Evolutionary conservation across 1,140 invertebrate genomes (phyloP).

Genomic region (Antheraea pernyi): DNA sequence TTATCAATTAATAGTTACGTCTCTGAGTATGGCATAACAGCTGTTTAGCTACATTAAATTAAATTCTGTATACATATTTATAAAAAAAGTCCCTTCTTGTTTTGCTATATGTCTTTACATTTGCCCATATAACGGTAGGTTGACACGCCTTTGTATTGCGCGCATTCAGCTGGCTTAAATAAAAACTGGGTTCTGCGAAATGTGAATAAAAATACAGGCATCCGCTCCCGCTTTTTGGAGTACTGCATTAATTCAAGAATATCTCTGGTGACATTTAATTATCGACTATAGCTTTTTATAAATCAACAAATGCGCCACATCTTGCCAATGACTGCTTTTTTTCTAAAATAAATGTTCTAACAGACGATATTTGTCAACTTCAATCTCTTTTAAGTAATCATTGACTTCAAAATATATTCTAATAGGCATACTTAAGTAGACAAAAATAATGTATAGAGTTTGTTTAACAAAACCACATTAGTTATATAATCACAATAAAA

Average conservation of each 20-base stretch:
- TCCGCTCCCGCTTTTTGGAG: slow-evolving; percentile 17
- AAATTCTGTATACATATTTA: neutral
- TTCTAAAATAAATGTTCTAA: too few species aligned
- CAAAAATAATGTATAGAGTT: too few species aligned
- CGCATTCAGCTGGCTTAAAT: slow-evolving; percentile 57
- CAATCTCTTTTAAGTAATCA: too few species aligned
- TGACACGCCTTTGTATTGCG: slow-evolving; percentile 61
- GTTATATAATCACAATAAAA: too few species aligned
- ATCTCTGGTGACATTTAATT: neutral
- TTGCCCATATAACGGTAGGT: slow-evolving; percentile 24
- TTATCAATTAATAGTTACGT: too few species aligned
- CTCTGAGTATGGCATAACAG: too few species aligned
- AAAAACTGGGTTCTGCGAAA: slow-evolving; percentile 50
- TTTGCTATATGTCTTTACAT: slow-evolving; percentile 14
- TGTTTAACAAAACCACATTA: too few species aligned
- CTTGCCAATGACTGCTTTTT: too few species aligned
- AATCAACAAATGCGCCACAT: neutral
- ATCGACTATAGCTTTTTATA: neutral
- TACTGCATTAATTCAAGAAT: slow-evolving; percentile 3
- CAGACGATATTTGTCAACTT: too few species aligned
- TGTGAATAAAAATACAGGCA: slow-evolving; percentile 42
- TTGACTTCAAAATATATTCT: too few species aligned
- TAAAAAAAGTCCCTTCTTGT: slow-evolving; percentile 23
- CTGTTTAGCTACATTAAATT: neutral
- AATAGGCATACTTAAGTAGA: too few species aligned